Base-by-base conservation (phyloP, 2,113 vertebrate genomes). In the Tachuris rubrigastra region DNA sequence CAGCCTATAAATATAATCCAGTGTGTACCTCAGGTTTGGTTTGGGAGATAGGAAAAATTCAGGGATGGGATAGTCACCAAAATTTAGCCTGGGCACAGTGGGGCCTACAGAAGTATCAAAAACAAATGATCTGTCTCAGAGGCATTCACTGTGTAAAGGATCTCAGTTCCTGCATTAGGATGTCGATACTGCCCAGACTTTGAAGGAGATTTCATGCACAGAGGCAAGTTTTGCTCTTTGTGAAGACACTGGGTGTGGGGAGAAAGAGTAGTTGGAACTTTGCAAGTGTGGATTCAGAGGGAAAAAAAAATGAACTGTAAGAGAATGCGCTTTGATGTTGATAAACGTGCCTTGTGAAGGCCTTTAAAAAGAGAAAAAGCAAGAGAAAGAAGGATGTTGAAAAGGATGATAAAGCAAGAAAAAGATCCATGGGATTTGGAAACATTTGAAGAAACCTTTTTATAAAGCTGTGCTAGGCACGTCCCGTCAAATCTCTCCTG, bases 401-500 rank as follows among this genome's bases (percentile, higher is more conserved):
- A 96, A 95, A 90, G 88, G 85, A 92, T 78, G 90, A 96, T 95
- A 96, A 96, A 96, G 87, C 58, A 95, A 87, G 86, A 92, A 95
- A 96, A 87, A 95, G 91, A 91, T 96, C 69, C 85, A 88, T 78
- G 49, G 95, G 96, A 94, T 96, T 93, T 95, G 71, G 89, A 95
- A 92, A 71, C 77, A 93, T 93, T 96, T 95, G 84, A 95, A 96
- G 89, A 95, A 97, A 93, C 47, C 68, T 90, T 90, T 94, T 89
- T 90, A 93, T 93, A 86, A 96, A 96, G 76, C 93, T 91, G 87
- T 93, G 79, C 86, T 85, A 71, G 77, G 89, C 94, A 82, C 39
- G 15, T 93, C 69, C 84, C 20, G 1, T 95, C 89, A 93, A 91
- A 88, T 89, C 69, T 93, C 94, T 82, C 96, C 96, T 71, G 96